Conservation (phyloP, 2,797 vertebrate species). For the Neosilurus hyrtlii region DNA sequence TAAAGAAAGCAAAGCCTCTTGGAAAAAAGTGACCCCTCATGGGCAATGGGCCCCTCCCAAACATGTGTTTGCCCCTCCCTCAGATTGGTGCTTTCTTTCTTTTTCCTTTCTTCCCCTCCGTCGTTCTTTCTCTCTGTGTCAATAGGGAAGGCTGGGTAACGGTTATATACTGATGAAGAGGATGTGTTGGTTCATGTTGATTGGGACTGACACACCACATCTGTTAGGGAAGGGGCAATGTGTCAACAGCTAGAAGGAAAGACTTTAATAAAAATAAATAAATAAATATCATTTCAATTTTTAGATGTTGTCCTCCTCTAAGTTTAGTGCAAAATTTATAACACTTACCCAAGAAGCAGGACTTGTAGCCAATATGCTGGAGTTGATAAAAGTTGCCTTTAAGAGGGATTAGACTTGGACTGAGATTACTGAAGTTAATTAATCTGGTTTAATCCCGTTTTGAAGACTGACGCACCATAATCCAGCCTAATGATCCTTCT, state of each 20-base stretch:
- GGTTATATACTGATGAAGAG: constrained; percentile 44
- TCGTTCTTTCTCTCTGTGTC: constrained; percentile 42
- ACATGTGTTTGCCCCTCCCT: constrained; percentile 64
- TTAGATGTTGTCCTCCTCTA: not conserved
- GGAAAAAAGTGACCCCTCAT: constrained; percentile 60
- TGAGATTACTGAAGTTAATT: constrained; percentile 52
- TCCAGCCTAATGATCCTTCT: constrained; percentile 51
- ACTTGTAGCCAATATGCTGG: constrained; percentile 6
- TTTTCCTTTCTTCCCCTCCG: constrained; percentile 38
- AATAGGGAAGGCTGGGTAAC: constrained; percentile 46
- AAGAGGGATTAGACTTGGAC: constrained; percentile 35
- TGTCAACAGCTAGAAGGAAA: constrained; percentile 46
- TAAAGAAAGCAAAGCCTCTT: constrained; percentile 78
- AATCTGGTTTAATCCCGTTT: constrained; percentile 55
- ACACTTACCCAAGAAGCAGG: not conserved
- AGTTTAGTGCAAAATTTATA: not conserved
- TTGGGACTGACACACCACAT: constrained; percentile 32
- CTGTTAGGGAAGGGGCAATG: constrained; percentile 53
- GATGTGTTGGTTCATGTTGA: constrained; percentile 39
- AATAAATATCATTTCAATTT: not conserved
- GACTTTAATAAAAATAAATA: constrained; percentile 1
- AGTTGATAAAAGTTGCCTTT: constrained; percentile 33
- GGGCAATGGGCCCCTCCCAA: constrained; percentile 62
- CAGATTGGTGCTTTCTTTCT: constrained; percentile 56
- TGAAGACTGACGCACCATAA: constrained; percentile 49